Evolutionary conservation across 2,797 vertebrate species (phyloP), one percentile per base, ranked within the genome.

Genomic region (Parambassis ranga): DNA sequence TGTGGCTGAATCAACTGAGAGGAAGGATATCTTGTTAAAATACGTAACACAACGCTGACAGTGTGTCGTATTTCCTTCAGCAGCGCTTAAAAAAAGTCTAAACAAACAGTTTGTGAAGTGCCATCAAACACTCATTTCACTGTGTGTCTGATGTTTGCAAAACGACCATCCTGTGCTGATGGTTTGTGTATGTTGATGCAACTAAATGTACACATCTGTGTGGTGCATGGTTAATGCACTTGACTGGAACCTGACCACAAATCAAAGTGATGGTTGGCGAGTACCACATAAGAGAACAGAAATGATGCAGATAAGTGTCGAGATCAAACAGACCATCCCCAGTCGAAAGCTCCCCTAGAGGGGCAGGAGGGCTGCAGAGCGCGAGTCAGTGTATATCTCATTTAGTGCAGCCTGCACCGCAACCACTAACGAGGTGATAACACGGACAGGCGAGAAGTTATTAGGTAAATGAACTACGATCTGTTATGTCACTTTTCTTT

Each of bases 211-310:
- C 35, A 53, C 68, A 55, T 83, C 46, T 76, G 64, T 77, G 73
- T 65, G 43, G 61, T 71, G 39, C 13, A 79, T 72, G 87, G 84
- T 91, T 86, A 87, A 85, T 81, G 78, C 75, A 68, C 75, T 83
- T 83, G 67, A 77, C 79, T 83, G 76, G 58, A 77, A 75, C 70
- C 68, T 75, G 83, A 89, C 89, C 90, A 87, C 90, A 90, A 89
- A 90, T 90, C 86, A 88, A 82, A 83, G 77, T 86, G 82, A 89
- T 81, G 77, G 70, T 65, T 84, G 73, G 48, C 28, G 73, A 88
- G 78, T 38, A 87, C 89, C 87, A 89, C 89, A 87, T 83, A 71
- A 79, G 75, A 85, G 83, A 74, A 65, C 58, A 72, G 73, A 84
- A 77, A 86, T 80, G 66, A 88, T 85, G 76, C 76, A 83, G 72